Evolutionary conservation across 2,797 vertebrate species (phyloP).

Genomic region (Balearica regulorum): DNA sequence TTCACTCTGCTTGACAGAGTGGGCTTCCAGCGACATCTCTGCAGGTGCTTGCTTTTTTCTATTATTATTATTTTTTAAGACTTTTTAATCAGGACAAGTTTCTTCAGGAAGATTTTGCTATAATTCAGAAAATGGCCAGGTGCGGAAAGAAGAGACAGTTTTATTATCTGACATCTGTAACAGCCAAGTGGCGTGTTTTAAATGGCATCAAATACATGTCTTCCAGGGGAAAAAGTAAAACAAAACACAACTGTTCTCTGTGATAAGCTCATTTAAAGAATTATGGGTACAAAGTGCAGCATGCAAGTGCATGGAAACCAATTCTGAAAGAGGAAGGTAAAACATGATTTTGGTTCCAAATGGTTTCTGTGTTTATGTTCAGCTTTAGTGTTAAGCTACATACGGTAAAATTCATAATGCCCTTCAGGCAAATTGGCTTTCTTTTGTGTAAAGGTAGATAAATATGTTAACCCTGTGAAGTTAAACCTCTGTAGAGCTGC

Average conservation of each 20-base stretch:
- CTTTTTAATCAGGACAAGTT: not conserved
- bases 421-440: not conserved
- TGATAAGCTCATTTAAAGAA: not conserved
- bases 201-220: not conserved
- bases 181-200: not conserved
- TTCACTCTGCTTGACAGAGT: not conserved
- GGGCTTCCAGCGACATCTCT: not conserved
- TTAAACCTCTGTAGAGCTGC: not conserved
- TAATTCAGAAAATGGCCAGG: not conserved
- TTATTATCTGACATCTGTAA: not conserved
- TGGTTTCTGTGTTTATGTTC: not conserved
- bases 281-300: not conserved
- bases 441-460: not conserved
- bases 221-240: not conserved
- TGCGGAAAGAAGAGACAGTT: not conserved
- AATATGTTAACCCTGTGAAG: rapidly evolving
- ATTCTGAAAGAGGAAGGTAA: not conserved
- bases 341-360: rapidly evolving
- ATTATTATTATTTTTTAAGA: not conserved
- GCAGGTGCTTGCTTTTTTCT: not conserved
- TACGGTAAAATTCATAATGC: rapidly evolving
- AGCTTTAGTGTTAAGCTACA: not conserved
- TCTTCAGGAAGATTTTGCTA: not conserved
- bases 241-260: not conserved
- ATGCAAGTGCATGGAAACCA: not conserved